Evolutionary conservation across 2,113 vertebrate genomes (phyloP), one percentile per base, ranked within the genome.

Genomic region (Gavialis gangeticus): DNA sequence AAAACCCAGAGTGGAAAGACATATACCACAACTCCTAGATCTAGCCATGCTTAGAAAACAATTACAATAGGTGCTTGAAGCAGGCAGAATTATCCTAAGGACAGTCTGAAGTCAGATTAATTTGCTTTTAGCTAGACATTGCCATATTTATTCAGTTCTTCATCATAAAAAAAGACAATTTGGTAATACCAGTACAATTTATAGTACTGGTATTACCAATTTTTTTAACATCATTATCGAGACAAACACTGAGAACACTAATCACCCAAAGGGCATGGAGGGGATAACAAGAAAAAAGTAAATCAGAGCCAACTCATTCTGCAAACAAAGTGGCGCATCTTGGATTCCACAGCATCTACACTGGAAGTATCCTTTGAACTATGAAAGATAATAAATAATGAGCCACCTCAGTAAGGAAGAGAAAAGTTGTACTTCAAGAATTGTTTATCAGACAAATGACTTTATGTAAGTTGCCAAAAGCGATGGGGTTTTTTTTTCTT

Each of bases 191-290:
- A 87, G 24, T 59, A 60, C 66, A 60, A 71, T 71, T 12, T 12
- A 37, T 28, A 91, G 37, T 85, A 76, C 57, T 75, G 25, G 92
- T 75, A 25, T 25, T 79, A 87, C 55, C 15, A 57, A 17, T 73
- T 87, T 76, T 46, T 71, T 88, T 90, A 94, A 94, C 82, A 79
- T 78, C 82, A 58, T 75, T 84, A 82, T 87, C 89, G 88, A 94
- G 86, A 69, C 76, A 93, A 96, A 71, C 91, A 91, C 85, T 91
- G 88, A 93, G 91, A 97, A 95, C 93, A 77, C 78, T 90, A 54
- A 92, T 97, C 95, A 91, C 89, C 60, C 17, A 92, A 71, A 93
- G 86, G 89, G 85, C 62, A 94, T 80, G 92, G 88, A 78, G 90
- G 86, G 90, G 73, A 30, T 54, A 73, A 92, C n/a, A 34, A 6